Evolutionary conservation across 2,888 invertebrate species (phyloP).

Genomic region (Choristoneura rosaceana): DNA sequence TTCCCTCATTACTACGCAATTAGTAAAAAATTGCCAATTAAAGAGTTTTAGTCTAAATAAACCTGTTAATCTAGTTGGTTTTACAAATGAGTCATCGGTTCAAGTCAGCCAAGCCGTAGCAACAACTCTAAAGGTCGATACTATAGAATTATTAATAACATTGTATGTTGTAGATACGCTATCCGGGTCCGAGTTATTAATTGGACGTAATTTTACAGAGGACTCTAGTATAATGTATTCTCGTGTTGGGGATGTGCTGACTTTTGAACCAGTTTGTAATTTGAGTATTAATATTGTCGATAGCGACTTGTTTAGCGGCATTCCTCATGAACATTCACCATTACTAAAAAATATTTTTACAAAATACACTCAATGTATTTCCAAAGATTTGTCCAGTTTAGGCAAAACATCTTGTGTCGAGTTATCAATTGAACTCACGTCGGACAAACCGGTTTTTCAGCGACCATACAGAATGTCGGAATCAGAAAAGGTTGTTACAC

Average conservation of each 20-base stretch:
- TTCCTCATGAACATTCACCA: neutral
- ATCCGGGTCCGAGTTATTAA: neutral
- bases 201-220: neutral
- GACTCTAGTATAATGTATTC: conserved; percentile 1
- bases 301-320: neutral
- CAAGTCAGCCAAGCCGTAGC: neutral
- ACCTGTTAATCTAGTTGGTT: neutral
- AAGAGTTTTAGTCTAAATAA: neutral
- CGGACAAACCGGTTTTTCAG: neutral
- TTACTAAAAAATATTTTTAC: neutral
- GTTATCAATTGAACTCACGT: neutral
- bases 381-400: neutral
- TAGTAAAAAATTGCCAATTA: neutral
- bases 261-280: neutral
- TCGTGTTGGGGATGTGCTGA: neutral
- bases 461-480: neutral
- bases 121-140: neutral
- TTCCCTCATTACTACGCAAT: neutral
- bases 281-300: neutral
- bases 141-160: neutral
- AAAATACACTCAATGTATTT: conserved; percentile 8
- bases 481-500: neutral
- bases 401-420: conserved; percentile 12
- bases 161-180: neutral
- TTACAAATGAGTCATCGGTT: neutral